Percentiles rank a stretch among this genome's conserved stretches.
Conservation (phyloP, 2,888 invertebrate species). For the Drosophila anomalata region DNA sequence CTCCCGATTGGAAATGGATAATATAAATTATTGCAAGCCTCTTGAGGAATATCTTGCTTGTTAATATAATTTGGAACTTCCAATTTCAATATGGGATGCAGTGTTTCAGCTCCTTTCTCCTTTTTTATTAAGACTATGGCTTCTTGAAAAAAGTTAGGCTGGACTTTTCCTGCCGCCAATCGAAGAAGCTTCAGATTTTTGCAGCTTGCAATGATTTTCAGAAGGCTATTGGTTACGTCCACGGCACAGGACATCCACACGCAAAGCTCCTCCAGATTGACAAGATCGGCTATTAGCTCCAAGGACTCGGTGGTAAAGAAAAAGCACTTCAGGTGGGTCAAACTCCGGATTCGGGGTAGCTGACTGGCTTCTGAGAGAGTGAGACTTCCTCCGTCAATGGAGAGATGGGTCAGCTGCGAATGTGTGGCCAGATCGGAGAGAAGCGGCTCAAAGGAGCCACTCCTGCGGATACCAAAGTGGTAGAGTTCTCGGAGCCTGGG, state of each 20-base stretch:
- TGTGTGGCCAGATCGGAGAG: conserved; percentile 40
- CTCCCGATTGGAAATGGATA: not conserved
- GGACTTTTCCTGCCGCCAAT: conserved; percentile 47
- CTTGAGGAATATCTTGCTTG: conserved; percentile 5
- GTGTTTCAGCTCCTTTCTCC: not conserved
- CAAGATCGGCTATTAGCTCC: conserved; percentile 37
- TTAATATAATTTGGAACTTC: conserved; percentile 40
- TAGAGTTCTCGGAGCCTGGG: conserved; percentile 48
- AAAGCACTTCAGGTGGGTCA: conserved; percentile 60
- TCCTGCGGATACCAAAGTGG: conserved; percentile 50
- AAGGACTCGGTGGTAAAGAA: conserved; percentile 49
- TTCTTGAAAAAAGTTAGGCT: conserved; percentile 31
- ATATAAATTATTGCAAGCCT: conserved; percentile 1
- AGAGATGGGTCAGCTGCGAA: conserved; percentile 43
- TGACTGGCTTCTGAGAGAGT: conserved; percentile 48
- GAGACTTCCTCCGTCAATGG: conserved; percentile 63
- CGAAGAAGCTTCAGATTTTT: conserved; percentile 39
- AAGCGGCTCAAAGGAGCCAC: conserved; percentile 56
- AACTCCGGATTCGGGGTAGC: conserved; percentile 34
- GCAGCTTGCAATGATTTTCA: conserved; percentile 48
- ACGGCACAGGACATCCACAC: conserved; percentile 59
- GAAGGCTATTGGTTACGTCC: conserved; percentile 52
- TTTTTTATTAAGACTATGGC: conserved; percentile 33
- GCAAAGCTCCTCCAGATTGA: conserved; percentile 45
- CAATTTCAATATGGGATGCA: conserved; percentile 26